Evolutionary conservation across 2,797 vertebrate genomes (phyloP).

Genomic region (Carapus acus): DNA sequence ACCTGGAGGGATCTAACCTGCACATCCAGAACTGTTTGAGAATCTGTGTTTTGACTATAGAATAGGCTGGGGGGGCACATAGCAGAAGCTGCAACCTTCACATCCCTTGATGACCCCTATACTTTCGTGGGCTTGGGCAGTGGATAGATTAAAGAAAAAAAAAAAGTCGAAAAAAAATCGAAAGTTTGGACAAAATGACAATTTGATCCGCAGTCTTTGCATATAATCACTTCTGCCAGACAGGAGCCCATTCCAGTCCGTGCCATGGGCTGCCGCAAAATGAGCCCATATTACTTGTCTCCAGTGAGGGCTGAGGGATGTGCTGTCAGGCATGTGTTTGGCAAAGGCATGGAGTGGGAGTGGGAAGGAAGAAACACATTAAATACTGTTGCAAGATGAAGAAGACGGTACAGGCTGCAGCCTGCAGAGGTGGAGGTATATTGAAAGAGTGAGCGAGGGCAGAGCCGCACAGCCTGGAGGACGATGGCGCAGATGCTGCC

Average conservation of each 20-base stretch:
- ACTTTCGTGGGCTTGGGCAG: no score
- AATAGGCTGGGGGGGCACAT: no score
- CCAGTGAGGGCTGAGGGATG: slow-evolving; percentile 49
- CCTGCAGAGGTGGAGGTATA: slow-evolving; percentile 62
- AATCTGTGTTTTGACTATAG: no score
- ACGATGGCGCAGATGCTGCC: slow-evolving; percentile 40
- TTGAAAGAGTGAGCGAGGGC: slow-evolving; percentile 48
- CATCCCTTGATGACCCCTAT: no score
- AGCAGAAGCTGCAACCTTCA: no score
- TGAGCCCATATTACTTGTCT: slow-evolving; percentile 56
- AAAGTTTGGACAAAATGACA: slow-evolving; percentile 51
- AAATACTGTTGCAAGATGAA: slow-evolving; percentile 56
- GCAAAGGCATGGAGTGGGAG: slow-evolving; percentile 42
- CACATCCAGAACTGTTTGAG: no score
- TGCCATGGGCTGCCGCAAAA: slow-evolving; percentile 43
- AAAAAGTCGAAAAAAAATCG: slow-evolving; percentile 12
- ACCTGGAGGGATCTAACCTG: no score
- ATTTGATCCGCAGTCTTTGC: slow-evolving; percentile 57
- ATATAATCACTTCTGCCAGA: slow-evolving; percentile 58
- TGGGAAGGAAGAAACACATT: slow-evolving; percentile 50
- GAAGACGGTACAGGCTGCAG: slow-evolving; percentile 42
- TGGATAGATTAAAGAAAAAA: no score
- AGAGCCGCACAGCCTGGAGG: slow-evolving; percentile 36
- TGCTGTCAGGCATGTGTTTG: slow-evolving; percentile 55
- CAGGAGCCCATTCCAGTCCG: slow-evolving; percentile 46